Conservation (phyloP, 2,797 vertebrate genomes). For the Chromis chromis region DNA sequence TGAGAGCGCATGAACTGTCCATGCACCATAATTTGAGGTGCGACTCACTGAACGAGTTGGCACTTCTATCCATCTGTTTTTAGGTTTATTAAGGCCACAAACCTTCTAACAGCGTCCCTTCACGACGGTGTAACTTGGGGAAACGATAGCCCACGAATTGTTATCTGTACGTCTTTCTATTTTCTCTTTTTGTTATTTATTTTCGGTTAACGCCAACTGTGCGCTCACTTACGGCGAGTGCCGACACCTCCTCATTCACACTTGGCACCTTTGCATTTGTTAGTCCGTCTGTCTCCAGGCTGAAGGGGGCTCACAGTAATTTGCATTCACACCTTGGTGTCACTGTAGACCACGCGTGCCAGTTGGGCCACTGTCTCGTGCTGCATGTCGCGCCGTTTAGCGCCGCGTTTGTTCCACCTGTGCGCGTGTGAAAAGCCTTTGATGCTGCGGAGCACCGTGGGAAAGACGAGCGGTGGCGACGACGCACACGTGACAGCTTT, state of each 20-base stretch:
- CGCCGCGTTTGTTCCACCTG: slow-evolving; percentile 15
- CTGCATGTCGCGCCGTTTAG: slow-evolving; percentile 26
- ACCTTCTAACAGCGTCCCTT: neutral
- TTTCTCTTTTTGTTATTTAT: neutral
- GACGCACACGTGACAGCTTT: slow-evolving; percentile 7
- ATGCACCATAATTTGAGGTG: slow-evolving; percentile 7
- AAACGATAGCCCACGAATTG: accelerated
- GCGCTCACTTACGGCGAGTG: slow-evolving; percentile 8
- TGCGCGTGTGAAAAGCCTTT: slow-evolving; percentile 30
- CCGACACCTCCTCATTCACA: neutral
- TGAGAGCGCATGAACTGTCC: neutral
- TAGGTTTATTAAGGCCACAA: neutral
- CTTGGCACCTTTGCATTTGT: slow-evolving; percentile 46
- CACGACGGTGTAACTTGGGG: too few species aligned
- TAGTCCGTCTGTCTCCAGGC: neutral
- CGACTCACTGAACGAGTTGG: neutral
- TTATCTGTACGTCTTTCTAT: too few species aligned
- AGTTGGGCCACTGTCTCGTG: slow-evolving; percentile 56
- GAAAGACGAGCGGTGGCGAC: slow-evolving; percentile 16
- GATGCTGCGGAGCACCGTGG: slow-evolving; percentile 43
- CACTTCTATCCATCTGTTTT: slow-evolving; percentile 13
- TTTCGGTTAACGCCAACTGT: accelerated
- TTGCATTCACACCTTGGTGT: slow-evolving; percentile 45
- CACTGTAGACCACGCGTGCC: slow-evolving; percentile 59
- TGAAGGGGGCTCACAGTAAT: neutral